These are phyloP conservation scores for Falco concolor DNA, from an alignment of 2,797 vertebrate genomes.

Conservation along the genomic window DNA sequence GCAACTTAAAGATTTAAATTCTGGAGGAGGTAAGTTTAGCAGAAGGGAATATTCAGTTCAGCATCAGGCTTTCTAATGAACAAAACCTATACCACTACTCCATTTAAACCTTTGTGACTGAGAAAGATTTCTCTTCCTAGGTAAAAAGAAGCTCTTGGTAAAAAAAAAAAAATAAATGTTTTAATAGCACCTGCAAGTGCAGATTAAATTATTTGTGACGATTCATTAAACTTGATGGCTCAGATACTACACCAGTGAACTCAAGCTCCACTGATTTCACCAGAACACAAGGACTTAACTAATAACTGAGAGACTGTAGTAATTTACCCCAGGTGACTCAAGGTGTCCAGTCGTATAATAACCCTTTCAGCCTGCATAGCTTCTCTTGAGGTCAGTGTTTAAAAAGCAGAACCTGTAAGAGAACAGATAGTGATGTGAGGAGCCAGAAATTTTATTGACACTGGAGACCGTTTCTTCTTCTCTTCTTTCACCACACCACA, in stretches of 20 bases:
- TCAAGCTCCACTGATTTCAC: not conserved
- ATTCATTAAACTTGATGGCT: constrained; percentile 35
- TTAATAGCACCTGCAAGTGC: constrained; percentile 13
- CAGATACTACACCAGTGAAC: not conserved
- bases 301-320: not conserved
- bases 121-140: not conserved
- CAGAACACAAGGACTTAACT: not conserved
- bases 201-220: constrained; percentile 2
- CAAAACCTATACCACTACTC: constrained; percentile 12
- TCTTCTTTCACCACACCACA: not conserved
- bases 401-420: not conserved
- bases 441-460: not conserved
- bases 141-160: not conserved
- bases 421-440: not conserved
- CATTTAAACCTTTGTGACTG: constrained; percentile 6
- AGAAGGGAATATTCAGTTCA: constrained; percentile 58
- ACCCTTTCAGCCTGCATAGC: not conserved
- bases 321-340: not conserved
- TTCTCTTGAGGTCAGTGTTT: not conserved
- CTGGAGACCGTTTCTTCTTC: not conserved
- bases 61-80: constrained; percentile 51
- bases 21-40: constrained; percentile 57
- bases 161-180: not conserved
- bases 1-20: constrained; percentile 44
- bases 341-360: not conserved